Percentiles rank a stretch among this genome's conserved stretches.
These are phyloP conservation scores for Drosophila pandora DNA, from an alignment of 1,140 invertebrate genomes.

Conservation along the genomic window DNA sequence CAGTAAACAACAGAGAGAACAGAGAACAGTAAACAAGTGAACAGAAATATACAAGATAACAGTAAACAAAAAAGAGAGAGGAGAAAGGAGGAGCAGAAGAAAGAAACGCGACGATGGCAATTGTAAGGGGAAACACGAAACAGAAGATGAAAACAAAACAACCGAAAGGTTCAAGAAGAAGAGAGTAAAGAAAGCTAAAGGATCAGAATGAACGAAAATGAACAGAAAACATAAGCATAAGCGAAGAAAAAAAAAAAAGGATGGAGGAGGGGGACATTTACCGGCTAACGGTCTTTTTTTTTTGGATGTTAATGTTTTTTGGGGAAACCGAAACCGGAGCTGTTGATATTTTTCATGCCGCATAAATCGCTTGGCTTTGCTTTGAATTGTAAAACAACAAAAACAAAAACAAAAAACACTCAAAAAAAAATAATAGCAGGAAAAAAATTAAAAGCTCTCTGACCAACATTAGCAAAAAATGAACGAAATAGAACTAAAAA, in stretches of 20 bases:
- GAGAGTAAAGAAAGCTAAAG: background rate
- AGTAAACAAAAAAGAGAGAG: too few species aligned
- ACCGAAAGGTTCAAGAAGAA: background rate
- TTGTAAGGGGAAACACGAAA: background rate
- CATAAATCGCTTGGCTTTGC: conserved; percentile 58
- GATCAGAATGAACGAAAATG: conserved; percentile 6
- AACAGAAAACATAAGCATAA: background rate
- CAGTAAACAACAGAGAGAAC: background rate
- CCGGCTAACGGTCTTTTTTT: conserved; percentile 33
- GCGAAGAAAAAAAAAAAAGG: background rate
- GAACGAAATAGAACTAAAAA: background rate
- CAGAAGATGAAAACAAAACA: background rate
- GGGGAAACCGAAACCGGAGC: conserved; percentile 10
- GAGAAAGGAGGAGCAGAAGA: too few species aligned
- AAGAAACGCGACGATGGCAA: too few species aligned
- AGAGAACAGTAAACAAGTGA: background rate
- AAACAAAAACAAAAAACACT: conserved; percentile 27
- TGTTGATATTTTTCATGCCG: conserved; percentile 64
- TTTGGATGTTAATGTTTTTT: conserved; percentile 23
- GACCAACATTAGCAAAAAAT: conserved; percentile 17
- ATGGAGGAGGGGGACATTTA: conserved; percentile 8
- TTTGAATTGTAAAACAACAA: conserved; percentile 42
- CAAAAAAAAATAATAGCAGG: conserved; percentile 5
- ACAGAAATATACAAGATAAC: background rate
- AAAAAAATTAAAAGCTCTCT: conserved; percentile 54